Evolutionary conservation across 2,888 invertebrate species (phyloP).

Genomic region (Drosophila paracracens): DNA sequence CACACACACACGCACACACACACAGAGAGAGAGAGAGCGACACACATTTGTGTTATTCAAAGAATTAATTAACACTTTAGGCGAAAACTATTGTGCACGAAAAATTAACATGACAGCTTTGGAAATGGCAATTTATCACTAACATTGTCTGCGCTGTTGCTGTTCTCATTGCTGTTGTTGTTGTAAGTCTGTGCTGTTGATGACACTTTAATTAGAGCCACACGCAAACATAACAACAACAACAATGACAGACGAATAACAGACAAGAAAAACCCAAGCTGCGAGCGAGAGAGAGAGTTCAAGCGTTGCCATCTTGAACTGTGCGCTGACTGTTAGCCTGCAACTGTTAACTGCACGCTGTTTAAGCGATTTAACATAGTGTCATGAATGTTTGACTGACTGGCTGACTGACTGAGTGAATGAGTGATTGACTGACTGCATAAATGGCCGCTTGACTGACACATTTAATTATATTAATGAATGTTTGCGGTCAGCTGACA

Average conservation of each 20-base stretch:
- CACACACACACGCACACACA: background rate
- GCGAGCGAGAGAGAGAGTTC: slow-evolving; percentile 44
- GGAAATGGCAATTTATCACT: slow-evolving; percentile 81
- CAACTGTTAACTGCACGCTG: slow-evolving; percentile 26
- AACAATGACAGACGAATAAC: slow-evolving; percentile 11
- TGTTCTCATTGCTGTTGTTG: slow-evolving; percentile 15
- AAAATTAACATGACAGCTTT: slow-evolving; percentile 80
- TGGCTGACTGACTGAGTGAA: background rate
- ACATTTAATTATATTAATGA: slow-evolving; percentile 82
- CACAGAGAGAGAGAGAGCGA: background rate
- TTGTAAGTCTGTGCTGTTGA: slow-evolving; percentile 64
- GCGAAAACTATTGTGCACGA: slow-evolving; percentile 75
- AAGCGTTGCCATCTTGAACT: slow-evolving; percentile 48
- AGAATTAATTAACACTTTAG: slow-evolving; percentile 80
- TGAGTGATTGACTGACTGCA: slow-evolving; percentile 73
- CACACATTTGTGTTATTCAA: slow-evolving; percentile 66
- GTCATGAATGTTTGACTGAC: slow-evolving; percentile 40
- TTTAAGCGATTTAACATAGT: slow-evolving; percentile 30
- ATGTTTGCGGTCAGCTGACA: slow-evolving; percentile 83
- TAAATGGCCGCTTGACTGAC: slow-evolving; percentile 80
- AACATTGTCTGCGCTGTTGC: slow-evolving; percentile 52
- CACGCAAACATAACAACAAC: slow-evolving; percentile 66
- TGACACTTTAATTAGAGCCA: slow-evolving; percentile 81
- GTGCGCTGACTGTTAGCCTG: slow-evolving; percentile 10
- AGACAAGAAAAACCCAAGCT: slow-evolving; percentile 14